Evolutionary conservation across 2,888 invertebrate species (phyloP).

Genomic region (Pyrocoelia pectoralis): DNA sequence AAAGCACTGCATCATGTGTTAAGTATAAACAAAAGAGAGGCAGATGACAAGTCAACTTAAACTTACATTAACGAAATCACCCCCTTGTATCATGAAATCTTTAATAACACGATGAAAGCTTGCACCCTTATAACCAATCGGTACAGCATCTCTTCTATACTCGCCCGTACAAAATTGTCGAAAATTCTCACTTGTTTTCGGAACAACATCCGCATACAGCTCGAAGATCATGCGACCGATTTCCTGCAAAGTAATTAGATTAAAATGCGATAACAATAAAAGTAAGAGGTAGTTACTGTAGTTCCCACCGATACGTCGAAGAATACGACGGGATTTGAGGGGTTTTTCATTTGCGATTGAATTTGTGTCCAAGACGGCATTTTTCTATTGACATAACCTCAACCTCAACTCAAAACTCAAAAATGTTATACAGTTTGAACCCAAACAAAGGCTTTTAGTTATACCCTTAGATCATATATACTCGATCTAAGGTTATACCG

Average conservation of each 20-base stretch:
- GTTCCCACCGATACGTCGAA: conserved; percentile 97
- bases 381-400: too few relatives aligned
- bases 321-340: conserved; percentile 98
- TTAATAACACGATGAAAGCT: conserved; percentile 98
- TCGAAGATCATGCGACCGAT: conserved; percentile 98
- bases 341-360: conserved; percentile 86
- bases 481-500: neutral
- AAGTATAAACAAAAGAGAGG: too few relatives aligned
- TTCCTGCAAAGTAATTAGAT: conserved; percentile 65
- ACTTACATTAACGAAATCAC: conserved; percentile 97
- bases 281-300: conserved; percentile 70
- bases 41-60: too few relatives aligned
- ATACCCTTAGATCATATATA: too few relatives aligned
- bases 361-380: conserved; percentile 98
- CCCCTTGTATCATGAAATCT: conserved; percentile 99
- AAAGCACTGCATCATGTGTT: too few relatives aligned
- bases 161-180: conserved; percentile 99
- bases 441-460: neutral
- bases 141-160: conserved; percentile 93
- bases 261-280: neutral
- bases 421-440: neutral
- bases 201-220: conserved; percentile 95
- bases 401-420: too few relatives aligned
- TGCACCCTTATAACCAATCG: conserved; percentile 95
- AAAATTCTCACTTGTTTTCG: conserved; percentile 97